A percentile compares a stretch with the other conserved stretches of the same genome.
Conservation (phyloP, 37 sponge, comb jelly and placozoan genomes). For the Crambe crambe region DNA sequence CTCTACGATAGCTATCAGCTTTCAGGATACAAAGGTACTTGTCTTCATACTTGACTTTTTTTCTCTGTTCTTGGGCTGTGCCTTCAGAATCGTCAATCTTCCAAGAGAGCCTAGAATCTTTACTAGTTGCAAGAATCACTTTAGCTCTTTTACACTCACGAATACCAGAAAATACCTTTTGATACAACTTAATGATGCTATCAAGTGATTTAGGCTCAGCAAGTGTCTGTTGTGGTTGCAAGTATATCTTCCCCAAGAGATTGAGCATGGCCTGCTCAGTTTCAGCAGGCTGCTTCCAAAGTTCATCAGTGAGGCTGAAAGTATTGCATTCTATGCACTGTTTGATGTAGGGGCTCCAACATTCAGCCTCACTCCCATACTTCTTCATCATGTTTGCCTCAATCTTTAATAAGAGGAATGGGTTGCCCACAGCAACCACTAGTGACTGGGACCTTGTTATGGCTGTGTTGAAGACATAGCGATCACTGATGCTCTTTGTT, state of each 20-base stretch:
- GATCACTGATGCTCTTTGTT: constrained; percentile 61
- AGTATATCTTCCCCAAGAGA: background rate
- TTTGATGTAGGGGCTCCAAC: constrained; percentile 72
- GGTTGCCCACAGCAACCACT: constrained; percentile 74
- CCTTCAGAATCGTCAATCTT: constrained; percentile 13
- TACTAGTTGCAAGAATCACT: background rate
- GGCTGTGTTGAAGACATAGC: constrained; percentile 71
- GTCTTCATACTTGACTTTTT: background rate
- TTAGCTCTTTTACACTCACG: constrained; percentile 8
- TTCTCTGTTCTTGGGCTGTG: too few relatives aligned
- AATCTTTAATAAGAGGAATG: constrained; percentile 47
- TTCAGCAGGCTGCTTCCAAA: background rate
- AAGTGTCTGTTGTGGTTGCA: too few relatives aligned
- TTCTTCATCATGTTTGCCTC: constrained; percentile 36
- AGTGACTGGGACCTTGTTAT: constrained; percentile 71
- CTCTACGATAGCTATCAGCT: constrained; percentile 8
- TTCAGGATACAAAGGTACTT: constrained; percentile 17
- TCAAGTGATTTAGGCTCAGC: constrained; percentile 1
- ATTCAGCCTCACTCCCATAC: constrained; percentile 12
- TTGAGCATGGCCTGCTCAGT: background rate
- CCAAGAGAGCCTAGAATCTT: constrained; percentile 5
- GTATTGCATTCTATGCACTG: constrained; percentile 56
- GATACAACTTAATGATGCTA: constrained; percentile 40
- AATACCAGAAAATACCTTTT: constrained; percentile 11
- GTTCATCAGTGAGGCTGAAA: background rate